A percentile compares a stretch with the other conserved stretches of the same genome.
Conservation (phyloP, 1,140 invertebrate genomes). For the Antheraea pernyi region DNA sequence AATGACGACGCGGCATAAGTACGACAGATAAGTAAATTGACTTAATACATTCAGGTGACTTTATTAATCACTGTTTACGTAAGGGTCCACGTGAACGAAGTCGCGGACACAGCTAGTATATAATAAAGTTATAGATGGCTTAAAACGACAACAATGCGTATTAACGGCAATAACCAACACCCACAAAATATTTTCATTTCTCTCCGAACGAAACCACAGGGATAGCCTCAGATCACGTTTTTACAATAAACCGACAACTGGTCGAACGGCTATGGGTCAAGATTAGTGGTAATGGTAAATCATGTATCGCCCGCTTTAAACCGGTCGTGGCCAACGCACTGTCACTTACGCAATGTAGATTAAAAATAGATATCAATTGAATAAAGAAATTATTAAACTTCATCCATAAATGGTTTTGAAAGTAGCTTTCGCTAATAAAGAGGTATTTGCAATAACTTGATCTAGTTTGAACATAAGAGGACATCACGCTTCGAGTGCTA, state of each 20-base stretch:
- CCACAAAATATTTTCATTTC: constrained; percentile 38
- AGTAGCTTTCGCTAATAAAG: background rate
- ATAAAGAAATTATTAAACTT: constrained; percentile 21
- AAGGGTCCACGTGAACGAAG: too few species aligned
- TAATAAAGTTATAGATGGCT: too few species aligned
- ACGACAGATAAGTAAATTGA: too few species aligned
- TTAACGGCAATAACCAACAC: constrained; percentile 18
- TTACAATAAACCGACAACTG: constrained; percentile 36
- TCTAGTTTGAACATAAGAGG: constrained; percentile 18
- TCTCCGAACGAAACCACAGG: constrained; percentile 30
- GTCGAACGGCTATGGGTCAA: constrained; percentile 67
- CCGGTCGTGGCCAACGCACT: constrained; percentile 61
- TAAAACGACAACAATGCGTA: background rate
- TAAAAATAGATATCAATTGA: constrained; percentile 25
- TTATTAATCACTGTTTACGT: too few species aligned
- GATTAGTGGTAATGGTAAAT: constrained; percentile 53
- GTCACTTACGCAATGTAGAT: constrained; percentile 37
- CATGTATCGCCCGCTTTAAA: constrained; percentile 42
- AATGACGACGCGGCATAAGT: too few species aligned
- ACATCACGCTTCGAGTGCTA: constrained; percentile 41
- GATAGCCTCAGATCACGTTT: constrained; percentile 27
- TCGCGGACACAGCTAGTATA: too few species aligned
- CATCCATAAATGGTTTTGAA: background rate
- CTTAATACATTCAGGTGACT: too few species aligned
- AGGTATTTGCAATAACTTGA: constrained; percentile 16